phyloP scores from a whole-genome alignment of 64 coral and sea anemone genomes.

The Dendronephthya gigantea region DNA sequence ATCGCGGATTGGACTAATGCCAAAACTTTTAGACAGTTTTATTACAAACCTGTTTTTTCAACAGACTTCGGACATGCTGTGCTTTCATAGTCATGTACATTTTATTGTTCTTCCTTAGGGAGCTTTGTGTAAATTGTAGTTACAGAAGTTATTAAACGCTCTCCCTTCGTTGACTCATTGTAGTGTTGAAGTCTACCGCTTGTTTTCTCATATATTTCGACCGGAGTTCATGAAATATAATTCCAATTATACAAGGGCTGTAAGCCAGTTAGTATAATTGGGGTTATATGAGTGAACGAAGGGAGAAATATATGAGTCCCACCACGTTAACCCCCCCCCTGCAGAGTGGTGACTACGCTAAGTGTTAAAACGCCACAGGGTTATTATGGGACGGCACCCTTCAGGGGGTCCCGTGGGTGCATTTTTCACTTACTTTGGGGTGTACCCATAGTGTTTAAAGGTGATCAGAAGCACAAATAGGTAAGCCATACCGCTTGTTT shows the following conservation, averaged over 20 bases:
- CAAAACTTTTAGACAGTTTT: conserved; percentile 23
- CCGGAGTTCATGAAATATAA: conserved; percentile 18
- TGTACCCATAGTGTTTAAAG: neutral
- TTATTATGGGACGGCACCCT: neutral
- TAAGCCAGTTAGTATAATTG: neutral
- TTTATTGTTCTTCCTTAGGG: neutral
- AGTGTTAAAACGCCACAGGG: neutral
- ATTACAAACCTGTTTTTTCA: conserved; percentile 29
- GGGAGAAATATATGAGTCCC: neutral
- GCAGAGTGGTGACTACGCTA: neutral
- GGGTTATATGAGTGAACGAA: neutral
- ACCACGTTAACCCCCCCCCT: neutral
- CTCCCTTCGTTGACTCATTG: neutral
- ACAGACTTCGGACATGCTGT: conserved; percentile 14
- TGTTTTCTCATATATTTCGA: conserved; percentile 10
- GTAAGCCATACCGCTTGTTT: neutral
- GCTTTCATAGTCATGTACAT: neutral
- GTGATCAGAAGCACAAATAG: neutral
- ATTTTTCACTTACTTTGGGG: neutral
- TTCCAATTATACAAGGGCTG: neutral
- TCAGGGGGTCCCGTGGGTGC: neutral
- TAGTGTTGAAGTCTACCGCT: neutral
- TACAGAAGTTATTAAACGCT: neutral
- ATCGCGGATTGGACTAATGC: conserved; percentile 25
- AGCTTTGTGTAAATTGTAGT: no score